These are phyloP conservation scores for Graphium colonna DNA, from an alignment of 2,888 invertebrate genomes.

Conservation along the genomic window DNA sequence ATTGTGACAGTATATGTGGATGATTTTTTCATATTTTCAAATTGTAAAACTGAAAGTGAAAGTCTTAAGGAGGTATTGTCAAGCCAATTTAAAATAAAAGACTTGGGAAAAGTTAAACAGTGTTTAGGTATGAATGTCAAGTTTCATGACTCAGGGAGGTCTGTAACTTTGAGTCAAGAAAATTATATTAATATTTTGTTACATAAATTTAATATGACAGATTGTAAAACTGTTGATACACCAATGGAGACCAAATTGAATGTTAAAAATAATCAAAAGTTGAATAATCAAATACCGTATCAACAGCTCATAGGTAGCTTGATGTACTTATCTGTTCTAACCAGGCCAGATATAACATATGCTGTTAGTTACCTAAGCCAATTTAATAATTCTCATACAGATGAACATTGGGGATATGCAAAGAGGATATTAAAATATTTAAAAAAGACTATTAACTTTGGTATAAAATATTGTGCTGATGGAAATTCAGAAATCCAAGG, in stretches of 20 bases:
- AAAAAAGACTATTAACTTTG: neutral
- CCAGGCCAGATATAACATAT: slow-evolving; percentile 24
- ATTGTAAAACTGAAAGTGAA: neutral
- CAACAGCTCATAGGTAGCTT: slow-evolving; percentile 13
- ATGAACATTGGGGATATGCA: neutral
- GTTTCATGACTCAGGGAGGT: too few relatives aligned
- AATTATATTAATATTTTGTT: slow-evolving; percentile 21
- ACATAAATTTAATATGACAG: slow-evolving; percentile 19
- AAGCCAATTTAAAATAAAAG: neutral
- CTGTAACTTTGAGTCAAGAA: slow-evolving; percentile 16
- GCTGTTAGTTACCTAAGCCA: slow-evolving; percentile 9
- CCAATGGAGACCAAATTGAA: slow-evolving; percentile 17
- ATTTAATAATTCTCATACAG: neutral
- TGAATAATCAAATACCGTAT: slow-evolving; percentile 1
- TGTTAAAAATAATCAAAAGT: neutral
- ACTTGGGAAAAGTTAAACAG: neutral
- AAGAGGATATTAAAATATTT: neutral
- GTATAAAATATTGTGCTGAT: neutral
- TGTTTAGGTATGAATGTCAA: too few relatives aligned
- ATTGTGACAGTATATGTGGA: slow-evolving; percentile 29
- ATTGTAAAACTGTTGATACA: slow-evolving; percentile 22
- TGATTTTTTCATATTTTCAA: slow-evolving; percentile 7
- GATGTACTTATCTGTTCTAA: slow-evolving; percentile 23
- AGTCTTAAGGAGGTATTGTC: neutral
- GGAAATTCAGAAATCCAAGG: neutral